A percentile compares a stretch with the other conserved stretches of the same genome.
Conservation (phyloP, 2,797 vertebrate genomes). For the Macropus fuliginosus region DNA sequence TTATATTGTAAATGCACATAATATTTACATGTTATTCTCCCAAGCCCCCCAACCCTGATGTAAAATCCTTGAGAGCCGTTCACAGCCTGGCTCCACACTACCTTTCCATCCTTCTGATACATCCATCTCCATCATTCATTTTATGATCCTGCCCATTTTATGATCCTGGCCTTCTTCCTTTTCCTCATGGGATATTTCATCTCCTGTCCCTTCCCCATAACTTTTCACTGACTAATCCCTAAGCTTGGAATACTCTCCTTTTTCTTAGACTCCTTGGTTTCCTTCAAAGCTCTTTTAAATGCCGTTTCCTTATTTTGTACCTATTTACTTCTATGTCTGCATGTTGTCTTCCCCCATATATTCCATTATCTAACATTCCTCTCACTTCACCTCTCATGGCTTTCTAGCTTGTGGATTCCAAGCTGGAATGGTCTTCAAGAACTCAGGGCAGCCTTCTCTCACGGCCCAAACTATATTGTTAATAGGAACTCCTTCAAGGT, state of each 20-base stretch:
- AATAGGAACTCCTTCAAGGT: constrained; percentile 5
- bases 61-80: background rate
- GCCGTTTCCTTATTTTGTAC: background rate
- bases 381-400: background rate
- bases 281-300: background rate
- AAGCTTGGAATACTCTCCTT: background rate
- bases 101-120: background rate
- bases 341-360: background rate
- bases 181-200: background rate
- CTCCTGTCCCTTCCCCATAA: background rate
- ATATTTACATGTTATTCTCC: background rate
- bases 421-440: background rate
- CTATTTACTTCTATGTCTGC: background rate
- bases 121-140: background rate
- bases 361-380: background rate
- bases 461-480: background rate
- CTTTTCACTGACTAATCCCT: background rate
- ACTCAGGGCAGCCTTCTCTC: background rate
- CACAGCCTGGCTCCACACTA: too few species aligned
- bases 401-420: background rate
- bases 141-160: background rate
- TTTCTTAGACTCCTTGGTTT: background rate
- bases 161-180: background rate
- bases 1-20: background rate
- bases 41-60: background rate